A percentile compares a stretch with the other conserved stretches of the same genome.
Conservation (phyloP, 2,113 vertebrate genomes). For the Panthera tigris region DNA sequence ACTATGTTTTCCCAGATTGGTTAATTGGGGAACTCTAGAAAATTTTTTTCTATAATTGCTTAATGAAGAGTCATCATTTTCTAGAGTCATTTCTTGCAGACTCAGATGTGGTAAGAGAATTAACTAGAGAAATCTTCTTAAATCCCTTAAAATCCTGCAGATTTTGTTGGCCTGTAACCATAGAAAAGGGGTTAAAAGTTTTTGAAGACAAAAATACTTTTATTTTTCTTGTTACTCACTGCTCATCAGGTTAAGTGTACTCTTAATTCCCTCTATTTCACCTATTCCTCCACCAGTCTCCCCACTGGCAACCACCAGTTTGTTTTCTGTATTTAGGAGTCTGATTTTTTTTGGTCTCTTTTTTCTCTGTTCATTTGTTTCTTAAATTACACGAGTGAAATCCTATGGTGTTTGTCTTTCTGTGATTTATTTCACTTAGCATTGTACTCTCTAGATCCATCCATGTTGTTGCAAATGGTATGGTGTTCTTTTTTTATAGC, state of each 20-base stretch:
- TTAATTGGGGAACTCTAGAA: slow-evolving; percentile 25
- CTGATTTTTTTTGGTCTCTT: background rate
- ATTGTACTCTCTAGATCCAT: background rate
- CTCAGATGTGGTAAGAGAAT: slow-evolving; percentile 20
- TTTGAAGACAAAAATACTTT: slow-evolving; percentile 35
- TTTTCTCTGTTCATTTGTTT: background rate
- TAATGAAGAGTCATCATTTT: slow-evolving; percentile 21
- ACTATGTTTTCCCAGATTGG: background rate
- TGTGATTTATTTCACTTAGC: background rate
- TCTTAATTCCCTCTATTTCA: background rate
- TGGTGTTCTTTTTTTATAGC: background rate
- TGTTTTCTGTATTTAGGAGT: background rate
- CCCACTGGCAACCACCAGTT: background rate
- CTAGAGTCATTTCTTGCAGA: slow-evolving; percentile 33
- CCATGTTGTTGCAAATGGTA: background rate
- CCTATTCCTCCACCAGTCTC: background rate
- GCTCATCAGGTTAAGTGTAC: background rate
- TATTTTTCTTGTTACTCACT: background rate
- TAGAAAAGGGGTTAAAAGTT: slow-evolving; percentile 11
- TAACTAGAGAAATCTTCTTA: background rate
- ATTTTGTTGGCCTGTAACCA: background rate
- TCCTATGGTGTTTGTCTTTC: background rate
- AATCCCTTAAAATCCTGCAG: background rate
- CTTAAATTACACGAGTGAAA: background rate
- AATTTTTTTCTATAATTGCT: background rate